phyloP scores from a whole-genome alignment of 2,888 invertebrate species.

The Chironomus riparius region DNA sequence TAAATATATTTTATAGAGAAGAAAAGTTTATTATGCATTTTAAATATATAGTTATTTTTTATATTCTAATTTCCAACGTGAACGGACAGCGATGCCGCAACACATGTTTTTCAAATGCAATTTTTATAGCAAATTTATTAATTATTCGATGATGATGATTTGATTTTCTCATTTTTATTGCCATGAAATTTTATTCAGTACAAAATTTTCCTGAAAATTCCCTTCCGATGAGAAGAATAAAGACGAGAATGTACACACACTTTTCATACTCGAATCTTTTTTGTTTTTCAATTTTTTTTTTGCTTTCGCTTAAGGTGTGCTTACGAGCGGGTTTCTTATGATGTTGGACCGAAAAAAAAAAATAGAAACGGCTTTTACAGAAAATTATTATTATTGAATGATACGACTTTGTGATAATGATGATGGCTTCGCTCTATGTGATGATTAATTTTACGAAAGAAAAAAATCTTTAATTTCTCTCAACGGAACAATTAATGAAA shows the following conservation, averaged over 20 bases:
- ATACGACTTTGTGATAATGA: too few species aligned
- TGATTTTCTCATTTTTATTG: slow-evolving; percentile 7
- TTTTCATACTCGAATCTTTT: background rate
- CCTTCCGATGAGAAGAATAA: background rate
- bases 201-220: background rate
- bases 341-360: background rate
- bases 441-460: background rate
- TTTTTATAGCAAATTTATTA: slow-evolving; percentile 17
- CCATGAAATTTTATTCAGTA: background rate
- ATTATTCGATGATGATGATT: background rate
- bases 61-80: slow-evolving; percentile 26
- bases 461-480: background rate
- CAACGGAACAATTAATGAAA: background rate
- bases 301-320: background rate
- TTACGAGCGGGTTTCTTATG: background rate
- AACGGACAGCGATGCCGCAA: slow-evolving; percentile 2
- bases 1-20: slow-evolving; percentile 24
- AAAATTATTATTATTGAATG: too few species aligned
- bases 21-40: slow-evolving; percentile 26
- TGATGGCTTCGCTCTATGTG: too few species aligned
- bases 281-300: background rate
- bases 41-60: slow-evolving; percentile 22
- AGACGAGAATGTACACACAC: slow-evolving; percentile 5
- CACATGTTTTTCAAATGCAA: slow-evolving; percentile 27
- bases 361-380: too few species aligned